These are phyloP conservation scores for Allacma fusca DNA, from an alignment of 2,888 invertebrate species.

Conservation along the genomic window DNA sequence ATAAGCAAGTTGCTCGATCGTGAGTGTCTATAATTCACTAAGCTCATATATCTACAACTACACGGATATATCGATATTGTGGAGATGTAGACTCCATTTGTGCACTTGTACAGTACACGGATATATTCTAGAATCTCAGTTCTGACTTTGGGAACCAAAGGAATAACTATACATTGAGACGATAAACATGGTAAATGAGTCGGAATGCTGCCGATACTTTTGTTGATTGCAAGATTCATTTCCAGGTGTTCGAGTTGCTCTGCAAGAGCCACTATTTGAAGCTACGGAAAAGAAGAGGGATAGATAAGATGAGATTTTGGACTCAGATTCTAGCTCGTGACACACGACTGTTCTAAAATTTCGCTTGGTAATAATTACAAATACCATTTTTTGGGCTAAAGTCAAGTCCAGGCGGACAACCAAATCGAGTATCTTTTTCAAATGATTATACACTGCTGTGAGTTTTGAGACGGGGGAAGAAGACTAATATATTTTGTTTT, in stretches of 20 bases:
- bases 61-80: too few species aligned
- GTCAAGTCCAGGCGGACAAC: neutral
- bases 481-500: too few species aligned
- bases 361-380: slow-evolving; percentile 16
- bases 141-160: too few species aligned
- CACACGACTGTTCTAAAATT: slow-evolving; percentile 26
- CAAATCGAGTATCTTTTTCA: neutral
- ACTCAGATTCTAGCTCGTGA: slow-evolving; percentile 18
- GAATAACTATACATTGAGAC: neutral
- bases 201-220: neutral
- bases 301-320: slow-evolving; percentile 6
- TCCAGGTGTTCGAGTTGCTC: neutral
- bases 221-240: slow-evolving; percentile 4
- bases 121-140: too few species aligned
- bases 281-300: neutral
- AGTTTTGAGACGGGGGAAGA: too few species aligned
- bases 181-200: neutral
- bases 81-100: too few species aligned
- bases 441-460: too few species aligned
- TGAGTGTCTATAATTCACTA: neutral
- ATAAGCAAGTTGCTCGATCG: slow-evolving; percentile 13
- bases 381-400: neutral
- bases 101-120: too few species aligned
- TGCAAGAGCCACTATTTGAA: neutral
- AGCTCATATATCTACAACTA: too few species aligned